Evolutionary conservation across 1,140 invertebrate species (phyloP).

Genomic region (Drosophila tristis): DNA sequence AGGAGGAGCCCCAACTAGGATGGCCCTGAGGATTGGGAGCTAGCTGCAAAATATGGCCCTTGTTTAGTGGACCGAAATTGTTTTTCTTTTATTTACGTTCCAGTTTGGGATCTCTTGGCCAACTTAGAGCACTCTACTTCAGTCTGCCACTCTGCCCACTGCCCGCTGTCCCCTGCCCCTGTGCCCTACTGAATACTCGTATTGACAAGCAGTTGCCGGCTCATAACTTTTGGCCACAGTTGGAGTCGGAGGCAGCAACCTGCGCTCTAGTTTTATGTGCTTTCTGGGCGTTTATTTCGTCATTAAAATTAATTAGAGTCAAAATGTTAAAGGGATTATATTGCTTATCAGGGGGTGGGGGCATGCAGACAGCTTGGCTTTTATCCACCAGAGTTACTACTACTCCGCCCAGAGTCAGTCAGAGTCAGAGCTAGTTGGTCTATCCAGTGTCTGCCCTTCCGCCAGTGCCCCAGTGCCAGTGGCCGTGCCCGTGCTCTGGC

Average conservation of each 20-base stretch:
- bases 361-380: conserved; percentile 9
- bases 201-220: conserved; percentile 52
- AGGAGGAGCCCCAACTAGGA: neutral
- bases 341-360: conserved; percentile 20
- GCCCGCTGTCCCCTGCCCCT: neutral
- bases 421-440: neutral
- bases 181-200: conserved; percentile 12
- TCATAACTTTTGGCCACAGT: conserved; percentile 43
- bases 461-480: conserved; percentile 6
- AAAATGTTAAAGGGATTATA: conserved; percentile 79
- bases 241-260: neutral
- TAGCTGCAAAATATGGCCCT: conserved; percentile 58
- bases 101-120: conserved; percentile 19
- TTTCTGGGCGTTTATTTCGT: conserved; percentile 64
- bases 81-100: conserved; percentile 44
- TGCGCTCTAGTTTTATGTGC: conserved; percentile 43
- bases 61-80: conserved; percentile 54
- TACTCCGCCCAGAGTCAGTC: conserved; percentile 1
- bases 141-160: neutral
- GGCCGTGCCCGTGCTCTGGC: no score
- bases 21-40: neutral
- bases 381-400: conserved; percentile 54
- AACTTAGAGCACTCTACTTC: conserved; percentile 10
- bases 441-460: conserved; percentile 7
- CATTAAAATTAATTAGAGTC: conserved; percentile 84